These are phyloP conservation scores for Myopa tessellatipennis DNA, from an alignment of 2,888 invertebrate genomes.

Conservation along the genomic window DNA sequence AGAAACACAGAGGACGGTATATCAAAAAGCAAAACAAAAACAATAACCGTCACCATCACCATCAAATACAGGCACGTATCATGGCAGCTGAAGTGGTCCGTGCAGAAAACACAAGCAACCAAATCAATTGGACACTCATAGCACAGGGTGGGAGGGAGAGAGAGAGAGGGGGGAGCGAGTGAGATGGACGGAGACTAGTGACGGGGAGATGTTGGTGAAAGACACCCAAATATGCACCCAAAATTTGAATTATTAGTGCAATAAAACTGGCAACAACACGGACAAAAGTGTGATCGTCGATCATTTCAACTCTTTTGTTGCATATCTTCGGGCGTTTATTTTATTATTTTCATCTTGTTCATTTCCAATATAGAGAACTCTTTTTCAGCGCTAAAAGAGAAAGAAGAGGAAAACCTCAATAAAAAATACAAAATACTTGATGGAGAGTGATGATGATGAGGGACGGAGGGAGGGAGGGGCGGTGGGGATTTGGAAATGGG, in stretches of 20 bases:
- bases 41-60: not conserved
- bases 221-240: not conserved
- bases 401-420: not conserved
- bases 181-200: not conserved
- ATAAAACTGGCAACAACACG: constrained; percentile 26
- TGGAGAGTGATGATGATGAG: not conserved
- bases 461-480: not conserved
- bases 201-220: not conserved
- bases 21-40: constrained; percentile 6
- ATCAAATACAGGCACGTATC: not conserved
- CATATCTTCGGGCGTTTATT: constrained; percentile 16
- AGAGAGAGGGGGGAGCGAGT: not conserved
- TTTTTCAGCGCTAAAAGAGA: not conserved
- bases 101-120: not conserved
- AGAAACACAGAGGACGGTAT: not conserved
- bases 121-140: not conserved
- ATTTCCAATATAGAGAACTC: constrained; percentile 13
- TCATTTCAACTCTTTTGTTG: constrained; percentile 31
- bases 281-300: not conserved
- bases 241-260: constrained; percentile 34
- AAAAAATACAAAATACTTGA: not conserved
- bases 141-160: not conserved
- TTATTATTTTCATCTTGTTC: not conserved
- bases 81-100: not conserved
- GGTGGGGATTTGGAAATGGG: not conserved